Base-by-base conservation (phyloP, 2,113 vertebrate genomes). In the Eulacestoma nigropectus region DNA sequence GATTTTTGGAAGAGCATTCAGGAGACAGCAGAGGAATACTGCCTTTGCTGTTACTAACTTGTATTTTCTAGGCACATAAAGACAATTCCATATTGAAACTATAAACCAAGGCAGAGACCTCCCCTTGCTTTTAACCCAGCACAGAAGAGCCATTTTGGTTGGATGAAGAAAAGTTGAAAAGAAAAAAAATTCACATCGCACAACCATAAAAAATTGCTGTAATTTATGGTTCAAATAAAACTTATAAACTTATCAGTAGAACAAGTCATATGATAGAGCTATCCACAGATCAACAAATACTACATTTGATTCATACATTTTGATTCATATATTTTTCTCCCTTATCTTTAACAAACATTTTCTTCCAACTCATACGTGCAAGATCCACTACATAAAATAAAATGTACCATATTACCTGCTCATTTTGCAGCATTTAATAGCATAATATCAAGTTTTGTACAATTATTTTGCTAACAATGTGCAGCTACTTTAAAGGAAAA, bases 361-460 rank as follows among this genome's bases (percentile, higher is more conserved):
- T 86, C 32, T 69, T 91, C 26, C 42, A 73, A 62, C 4, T 59
- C 27, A 47, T 35, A 25, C 20, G 6, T 35, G 11, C 21, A 78
- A 89, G 56, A 72, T 60, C 12, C 19, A 73, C 14, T 41, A 62
- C 10, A 23, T 16, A 60, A 92, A 95, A 84, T 30, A 89, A 97
- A 83, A 37, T 4, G 21, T 9, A 44, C 5, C 19, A 3, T 25
- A 60, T 30, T 75, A 95, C 39, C 22, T 93, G 41, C 33, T 44
- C 42, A 84, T 84, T 88, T 95, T 93, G 79, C 59, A 87, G 39
- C 76, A 82, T 84, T 91, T 89, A 79, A 92, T 69, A 95, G 67
- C 39, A 72, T 57, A 49, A 52, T 49, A 67, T 57, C 70, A 86
- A 42, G 57, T 73, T 80, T 59, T 69, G 19, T 41, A 95, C 29